A percentile compares a stretch with the other conserved stretches of the same genome.
phyloP scores from a whole-genome alignment of 1,140 invertebrate species.

The Trachymyrmex cornetzi region DNA sequence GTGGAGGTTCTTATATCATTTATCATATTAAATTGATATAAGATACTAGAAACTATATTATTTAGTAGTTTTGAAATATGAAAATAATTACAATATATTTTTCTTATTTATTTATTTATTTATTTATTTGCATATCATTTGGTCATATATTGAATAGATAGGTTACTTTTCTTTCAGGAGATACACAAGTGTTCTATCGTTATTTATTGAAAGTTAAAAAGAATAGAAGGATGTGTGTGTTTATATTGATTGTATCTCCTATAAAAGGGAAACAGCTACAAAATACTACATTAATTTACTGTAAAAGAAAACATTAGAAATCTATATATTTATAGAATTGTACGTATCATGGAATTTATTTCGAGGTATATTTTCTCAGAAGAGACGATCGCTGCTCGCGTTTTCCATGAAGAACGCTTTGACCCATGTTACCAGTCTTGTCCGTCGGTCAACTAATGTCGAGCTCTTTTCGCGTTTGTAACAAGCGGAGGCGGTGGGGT shows the following conservation, averaged over 20 bases:
- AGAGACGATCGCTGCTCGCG: background rate
- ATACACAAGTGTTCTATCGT: too few relatives aligned
- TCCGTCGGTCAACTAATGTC: conserved; percentile 56
- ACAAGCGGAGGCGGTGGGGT: conserved; percentile 53
- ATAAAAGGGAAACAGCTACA: too few relatives aligned
- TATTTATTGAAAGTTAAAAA: too few relatives aligned
- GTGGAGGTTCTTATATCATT: conserved; percentile 12
- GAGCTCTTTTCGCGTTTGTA: conserved; percentile 60
- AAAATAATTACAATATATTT: conserved; percentile 1
- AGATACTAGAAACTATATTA: background rate
- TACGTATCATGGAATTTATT: background rate
- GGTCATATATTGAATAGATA: background rate
- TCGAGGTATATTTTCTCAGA: conserved; percentile 1
- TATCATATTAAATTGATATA: conserved; percentile 55
- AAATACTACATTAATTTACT: conserved; percentile 3
- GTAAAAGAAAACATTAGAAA: background rate
- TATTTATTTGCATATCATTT: background rate
- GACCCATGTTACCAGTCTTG: conserved; percentile 28
- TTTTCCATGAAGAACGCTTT: conserved; percentile 40
- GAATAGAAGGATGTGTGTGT: too few relatives aligned
- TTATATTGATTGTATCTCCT: too few relatives aligned
- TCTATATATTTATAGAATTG: background rate
- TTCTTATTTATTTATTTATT: background rate
- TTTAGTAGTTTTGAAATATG: background rate
- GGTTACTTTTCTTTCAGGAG: too few relatives aligned